Evolutionary conservation across 1,140 invertebrate species (phyloP).

Genomic region (Eumeta japonica): DNA sequence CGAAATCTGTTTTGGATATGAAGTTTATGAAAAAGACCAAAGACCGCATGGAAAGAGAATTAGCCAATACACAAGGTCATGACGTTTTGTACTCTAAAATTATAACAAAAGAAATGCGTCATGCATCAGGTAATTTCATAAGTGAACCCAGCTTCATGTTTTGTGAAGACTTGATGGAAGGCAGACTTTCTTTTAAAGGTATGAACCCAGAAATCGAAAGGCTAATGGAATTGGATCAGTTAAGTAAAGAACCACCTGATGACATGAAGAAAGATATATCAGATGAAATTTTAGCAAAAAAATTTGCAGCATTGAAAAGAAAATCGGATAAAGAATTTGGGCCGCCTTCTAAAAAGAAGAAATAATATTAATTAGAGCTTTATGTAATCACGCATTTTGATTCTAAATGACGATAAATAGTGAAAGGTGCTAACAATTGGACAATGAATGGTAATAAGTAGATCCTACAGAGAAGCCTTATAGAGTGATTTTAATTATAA

Average conservation of each 20-base stretch:
- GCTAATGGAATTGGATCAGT: constrained; percentile 62
- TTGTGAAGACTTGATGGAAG: constrained; percentile 75
- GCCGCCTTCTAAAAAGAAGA: constrained; percentile 18
- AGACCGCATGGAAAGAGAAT: constrained; percentile 74
- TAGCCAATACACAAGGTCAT: constrained; percentile 70
- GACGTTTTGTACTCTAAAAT: constrained; percentile 65
- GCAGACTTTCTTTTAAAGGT: constrained; percentile 81
- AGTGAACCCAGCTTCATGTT: constrained; percentile 74
- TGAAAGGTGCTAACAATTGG: no score
- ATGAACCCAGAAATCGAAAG: constrained; percentile 87
- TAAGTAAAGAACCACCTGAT: constrained; percentile 30
- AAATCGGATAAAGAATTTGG: constrained; percentile 23
- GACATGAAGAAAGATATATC: constrained; percentile 65
- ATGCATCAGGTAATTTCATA: constrained; percentile 64
- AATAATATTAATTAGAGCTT: constrained; percentile 14
- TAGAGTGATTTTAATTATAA: no score
- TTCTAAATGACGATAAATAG: no score
- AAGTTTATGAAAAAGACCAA: constrained; percentile 91
- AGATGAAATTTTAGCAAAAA: constrained; percentile 57
- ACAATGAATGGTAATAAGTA: no score
- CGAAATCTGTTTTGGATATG: constrained; percentile 73
- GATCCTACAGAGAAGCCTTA: no score
- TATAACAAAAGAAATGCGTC: constrained; percentile 62
- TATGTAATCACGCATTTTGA: no score
- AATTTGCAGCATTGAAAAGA: constrained; percentile 61